Percentiles rank a stretch among this genome's conserved stretches.
Conservation (phyloP, 2,888 invertebrate genomes). For the Anthrax anthrax region DNA sequence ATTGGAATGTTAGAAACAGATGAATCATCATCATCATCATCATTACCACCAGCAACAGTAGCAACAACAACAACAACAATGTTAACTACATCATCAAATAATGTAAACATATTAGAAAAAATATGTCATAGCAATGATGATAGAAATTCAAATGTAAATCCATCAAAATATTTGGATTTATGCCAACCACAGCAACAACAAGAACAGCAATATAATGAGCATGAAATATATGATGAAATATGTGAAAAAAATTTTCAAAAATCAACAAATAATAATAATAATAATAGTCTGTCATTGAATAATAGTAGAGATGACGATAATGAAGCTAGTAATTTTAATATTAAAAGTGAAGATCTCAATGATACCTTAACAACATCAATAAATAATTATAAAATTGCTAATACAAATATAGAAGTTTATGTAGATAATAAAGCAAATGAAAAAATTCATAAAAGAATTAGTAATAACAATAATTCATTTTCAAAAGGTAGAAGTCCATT, state of each 20-base stretch:
- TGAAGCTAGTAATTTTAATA: conserved; percentile 4
- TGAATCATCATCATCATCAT: conserved; percentile 29
- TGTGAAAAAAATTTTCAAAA: no score
- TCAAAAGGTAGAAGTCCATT: conserved; percentile 28
- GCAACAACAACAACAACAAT: neutral
- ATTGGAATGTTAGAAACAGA: conserved; percentile 44
- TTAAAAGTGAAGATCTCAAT: conserved; percentile 18
- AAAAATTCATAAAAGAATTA: conserved; percentile 20
- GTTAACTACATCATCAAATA: neutral
- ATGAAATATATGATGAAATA: no score
- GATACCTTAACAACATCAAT: conserved; percentile 13
- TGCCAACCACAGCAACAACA: neutral
- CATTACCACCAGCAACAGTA: neutral
- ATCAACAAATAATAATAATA: no score
- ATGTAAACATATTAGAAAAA: conserved; percentile 18
- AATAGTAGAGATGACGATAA: neutral
- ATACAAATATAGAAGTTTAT: conserved; percentile 21
- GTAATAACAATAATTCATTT: conserved; percentile 13
- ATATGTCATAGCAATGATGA: conserved; percentile 24
- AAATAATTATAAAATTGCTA: conserved; percentile 3
- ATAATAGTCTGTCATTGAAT: no score
- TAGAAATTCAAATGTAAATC: conserved; percentile 28
- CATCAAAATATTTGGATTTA: no score
- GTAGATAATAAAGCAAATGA: conserved; percentile 8
- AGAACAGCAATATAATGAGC: neutral